A percentile compares a stretch with the other conserved stretches of the same genome.
These are phyloP conservation scores for Idris sp. DNA, from an alignment of 1,140 invertebrate genomes.

Conservation along the genomic window DNA sequence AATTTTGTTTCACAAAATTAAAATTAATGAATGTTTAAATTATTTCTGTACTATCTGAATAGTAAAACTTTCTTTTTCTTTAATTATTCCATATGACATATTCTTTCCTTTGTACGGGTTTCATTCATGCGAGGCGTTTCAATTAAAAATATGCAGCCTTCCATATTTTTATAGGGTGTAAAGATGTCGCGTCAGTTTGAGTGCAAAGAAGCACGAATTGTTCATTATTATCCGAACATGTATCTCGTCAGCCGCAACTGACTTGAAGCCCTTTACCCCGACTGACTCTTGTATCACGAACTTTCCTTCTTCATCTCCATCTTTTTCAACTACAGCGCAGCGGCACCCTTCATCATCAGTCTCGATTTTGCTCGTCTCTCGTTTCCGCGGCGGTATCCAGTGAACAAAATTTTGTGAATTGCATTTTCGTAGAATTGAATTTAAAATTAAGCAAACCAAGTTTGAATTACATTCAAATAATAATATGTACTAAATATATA, in stretches of 20 bases:
- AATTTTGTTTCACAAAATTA: no score
- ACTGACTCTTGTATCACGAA: slow-evolving; percentile 59
- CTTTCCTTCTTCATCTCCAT: slow-evolving; percentile 50
- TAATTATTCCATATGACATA: background rate
- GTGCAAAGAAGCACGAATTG: slow-evolving; percentile 58
- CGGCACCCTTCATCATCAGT: slow-evolving; percentile 32
- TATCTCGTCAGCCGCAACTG: slow-evolving; percentile 67
- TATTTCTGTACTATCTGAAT: no score
- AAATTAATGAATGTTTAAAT: no score
- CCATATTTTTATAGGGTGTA: slow-evolving; percentile 25
- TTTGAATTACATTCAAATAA: no score
- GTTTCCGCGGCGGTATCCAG: slow-evolving; percentile 3
- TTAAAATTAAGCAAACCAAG: no score
- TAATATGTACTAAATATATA: no score
- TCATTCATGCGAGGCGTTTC: slow-evolving; percentile 1
- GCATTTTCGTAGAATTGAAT: no score
- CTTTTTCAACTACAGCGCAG: slow-evolving; percentile 27
- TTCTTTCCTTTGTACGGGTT: no score
- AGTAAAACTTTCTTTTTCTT: no score
- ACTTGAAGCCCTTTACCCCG: slow-evolving; percentile 49
- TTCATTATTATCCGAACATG: slow-evolving; percentile 68
- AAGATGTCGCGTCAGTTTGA: slow-evolving; percentile 40
- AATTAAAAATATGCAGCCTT: slow-evolving; percentile 24
- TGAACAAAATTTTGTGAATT: no score
- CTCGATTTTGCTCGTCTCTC: slow-evolving; percentile 34